A percentile compares a stretch with the other conserved stretches of the same genome.
Evolutionary conservation across 2,888 invertebrate species (phyloP).

Genomic region (Incurvaria masculella): DNA sequence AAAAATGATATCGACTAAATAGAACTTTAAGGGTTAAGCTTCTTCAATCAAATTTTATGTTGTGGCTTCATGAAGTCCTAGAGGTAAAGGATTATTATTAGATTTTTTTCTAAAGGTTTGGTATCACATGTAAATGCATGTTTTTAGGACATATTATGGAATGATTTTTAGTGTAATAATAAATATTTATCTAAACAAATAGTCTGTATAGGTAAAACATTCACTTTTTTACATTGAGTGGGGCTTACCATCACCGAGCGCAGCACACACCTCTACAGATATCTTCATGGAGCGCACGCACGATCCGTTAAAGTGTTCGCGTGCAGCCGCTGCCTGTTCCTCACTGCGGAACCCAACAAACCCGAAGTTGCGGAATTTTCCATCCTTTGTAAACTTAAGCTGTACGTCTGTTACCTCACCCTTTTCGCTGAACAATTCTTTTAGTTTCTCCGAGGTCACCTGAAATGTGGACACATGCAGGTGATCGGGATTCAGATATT

Average conservation of each 20-base stretch:
- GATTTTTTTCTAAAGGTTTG: too few species aligned
- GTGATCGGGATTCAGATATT: too few species aligned
- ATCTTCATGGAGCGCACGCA: slow-evolving; percentile 83
- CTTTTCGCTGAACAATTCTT: slow-evolving; percentile 71
- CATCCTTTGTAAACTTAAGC: slow-evolving; percentile 87
- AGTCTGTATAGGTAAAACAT: too few species aligned
- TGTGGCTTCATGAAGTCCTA: too few species aligned
- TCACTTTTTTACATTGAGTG: slow-evolving; percentile 25
- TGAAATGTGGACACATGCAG: slow-evolving; percentile 26
- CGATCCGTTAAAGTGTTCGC: slow-evolving; percentile 76
- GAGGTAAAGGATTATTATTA: too few species aligned
- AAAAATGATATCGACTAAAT: too few species aligned
- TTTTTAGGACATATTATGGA: too few species aligned
- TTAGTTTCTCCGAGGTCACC: slow-evolving; percentile 76
- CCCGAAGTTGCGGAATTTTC: slow-evolving; percentile 89
- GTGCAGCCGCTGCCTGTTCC: slow-evolving; percentile 74
- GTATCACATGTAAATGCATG: too few species aligned
- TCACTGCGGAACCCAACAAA: slow-evolving; percentile 88
- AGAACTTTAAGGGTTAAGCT: too few species aligned
- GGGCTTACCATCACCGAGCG: slow-evolving; percentile 52
- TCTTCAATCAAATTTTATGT: too few species aligned
- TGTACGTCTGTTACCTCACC: slow-evolving; percentile 92
- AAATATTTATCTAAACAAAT: too few species aligned
- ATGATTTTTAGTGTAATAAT: too few species aligned
- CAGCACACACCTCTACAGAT: slow-evolving; percentile 69